These are phyloP conservation scores for Pseudopipra pipra DNA, from an alignment of 2,113 vertebrate species.

Conservation along the genomic window DNA sequence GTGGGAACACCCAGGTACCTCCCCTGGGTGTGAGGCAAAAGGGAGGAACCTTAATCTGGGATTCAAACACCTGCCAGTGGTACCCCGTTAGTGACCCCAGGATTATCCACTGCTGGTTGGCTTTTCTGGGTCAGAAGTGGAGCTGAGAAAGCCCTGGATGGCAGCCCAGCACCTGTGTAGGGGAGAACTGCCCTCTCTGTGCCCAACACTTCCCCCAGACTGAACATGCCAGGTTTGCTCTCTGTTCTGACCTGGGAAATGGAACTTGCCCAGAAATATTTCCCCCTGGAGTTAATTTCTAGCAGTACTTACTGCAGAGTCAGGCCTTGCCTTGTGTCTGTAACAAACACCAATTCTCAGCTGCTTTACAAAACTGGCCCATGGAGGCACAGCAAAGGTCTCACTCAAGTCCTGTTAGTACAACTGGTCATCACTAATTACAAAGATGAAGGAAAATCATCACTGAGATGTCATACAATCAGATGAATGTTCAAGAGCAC, in stretches of 20 bases:
- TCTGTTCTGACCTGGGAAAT: not conserved
- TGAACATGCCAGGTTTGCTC: rapidly evolving
- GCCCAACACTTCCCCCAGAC: not conserved
- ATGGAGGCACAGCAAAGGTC: not conserved
- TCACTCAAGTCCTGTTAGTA: rapidly evolving
- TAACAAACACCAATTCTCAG: not conserved
- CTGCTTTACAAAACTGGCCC: not conserved
- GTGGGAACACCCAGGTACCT: not conserved
- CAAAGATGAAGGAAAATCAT: not conserved
- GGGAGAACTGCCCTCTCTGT: not conserved
- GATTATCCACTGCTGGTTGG: rapidly evolving
- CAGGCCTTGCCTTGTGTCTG: not conserved
- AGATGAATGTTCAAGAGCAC: not conserved
- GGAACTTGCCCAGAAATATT: rapidly evolving
- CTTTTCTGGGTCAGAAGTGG: not conserved
- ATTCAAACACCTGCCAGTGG: rapidly evolving
- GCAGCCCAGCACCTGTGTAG: not conserved
- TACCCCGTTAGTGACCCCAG: not conserved
- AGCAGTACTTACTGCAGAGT: not conserved
- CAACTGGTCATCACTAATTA: not conserved
- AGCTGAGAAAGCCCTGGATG: not conserved
- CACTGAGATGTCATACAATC: not conserved
- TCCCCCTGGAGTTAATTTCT: not conserved
- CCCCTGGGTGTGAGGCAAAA: not conserved
- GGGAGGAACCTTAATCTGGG: not conserved